Conservation (phyloP, 2,888 invertebrate genomes). For the Digitonthophagus gazella region DNA sequence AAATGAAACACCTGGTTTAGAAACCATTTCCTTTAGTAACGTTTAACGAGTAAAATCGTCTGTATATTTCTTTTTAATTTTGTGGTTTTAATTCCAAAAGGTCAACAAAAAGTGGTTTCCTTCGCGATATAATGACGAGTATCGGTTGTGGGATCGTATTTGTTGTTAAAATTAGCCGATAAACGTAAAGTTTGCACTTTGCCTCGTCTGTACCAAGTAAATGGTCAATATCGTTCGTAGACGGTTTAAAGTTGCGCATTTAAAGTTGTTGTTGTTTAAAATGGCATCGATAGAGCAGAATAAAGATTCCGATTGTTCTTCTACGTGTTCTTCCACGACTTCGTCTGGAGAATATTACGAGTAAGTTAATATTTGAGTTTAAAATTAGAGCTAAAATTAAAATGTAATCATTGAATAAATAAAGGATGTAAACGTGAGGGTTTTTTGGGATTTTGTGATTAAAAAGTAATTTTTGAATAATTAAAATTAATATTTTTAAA, state of each 20-base stretch:
- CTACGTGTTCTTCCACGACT: conserved; percentile 15
- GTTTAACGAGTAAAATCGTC: no score
- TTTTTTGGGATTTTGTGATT: conserved; percentile 9
- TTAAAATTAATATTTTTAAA: not conserved
- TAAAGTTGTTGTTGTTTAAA: conserved; percentile 19
- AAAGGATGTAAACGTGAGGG: no score
- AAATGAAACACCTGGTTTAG: not conserved
- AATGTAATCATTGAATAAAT: conserved; percentile 48
- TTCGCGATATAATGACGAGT: not conserved
- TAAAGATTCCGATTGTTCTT: conserved; percentile 20
- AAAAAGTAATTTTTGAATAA: not conserved
- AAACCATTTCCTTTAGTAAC: no score
- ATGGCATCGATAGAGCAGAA: conserved; percentile 5
- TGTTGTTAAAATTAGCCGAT: not conserved
- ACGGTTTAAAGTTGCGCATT: conserved; percentile 9
- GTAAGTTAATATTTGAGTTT: conserved; percentile 15
- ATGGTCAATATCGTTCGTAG: conserved; percentile 20
- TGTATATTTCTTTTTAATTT: no score
- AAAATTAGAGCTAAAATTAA: no score
- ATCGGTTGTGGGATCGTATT: not conserved
- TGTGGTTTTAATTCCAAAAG: not conserved
- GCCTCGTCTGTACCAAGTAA: no score
- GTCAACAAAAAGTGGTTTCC: not conserved
- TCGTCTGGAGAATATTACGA: conserved; percentile 21
- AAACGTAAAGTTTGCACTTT: not conserved